A percentile compares a stretch with the other conserved stretches of the same genome.
Evolutionary conservation across 2,888 invertebrate genomes (phyloP).

Genomic region (Augiades crinisus): DNA sequence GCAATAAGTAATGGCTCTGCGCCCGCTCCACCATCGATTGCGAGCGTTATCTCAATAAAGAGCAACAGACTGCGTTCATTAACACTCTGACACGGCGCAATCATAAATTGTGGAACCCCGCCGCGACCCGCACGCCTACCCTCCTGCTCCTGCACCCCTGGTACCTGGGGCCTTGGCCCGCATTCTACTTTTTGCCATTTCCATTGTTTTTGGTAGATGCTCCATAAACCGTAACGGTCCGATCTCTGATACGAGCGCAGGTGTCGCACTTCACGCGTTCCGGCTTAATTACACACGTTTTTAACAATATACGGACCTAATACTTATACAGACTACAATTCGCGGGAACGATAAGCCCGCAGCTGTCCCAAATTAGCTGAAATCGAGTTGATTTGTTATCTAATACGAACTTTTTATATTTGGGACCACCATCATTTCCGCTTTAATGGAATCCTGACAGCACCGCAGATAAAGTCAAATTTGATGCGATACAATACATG

Average conservation of each 20-base stretch:
- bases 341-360: constrained; percentile 58
- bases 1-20: constrained; percentile 70
- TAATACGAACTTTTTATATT: constrained; percentile 38
- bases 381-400: constrained; percentile 52
- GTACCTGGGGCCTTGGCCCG: constrained; percentile 62
- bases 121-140: constrained; percentile 71
- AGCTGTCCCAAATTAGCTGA: constrained; percentile 64
- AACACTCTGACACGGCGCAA: constrained; percentile 77
- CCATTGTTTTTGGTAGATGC: constrained; percentile 74
- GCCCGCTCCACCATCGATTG: constrained; percentile 51
- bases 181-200: constrained; percentile 76
- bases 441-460: constrained; percentile 43
- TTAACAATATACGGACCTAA: constrained; percentile 50
- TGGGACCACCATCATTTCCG: constrained; percentile 46
- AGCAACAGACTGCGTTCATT: constrained; percentile 79
- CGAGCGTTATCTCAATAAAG: constrained; percentile 79
- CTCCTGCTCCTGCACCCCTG: constrained; percentile 54
- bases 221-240: constrained; percentile 72
- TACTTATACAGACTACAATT: constrained; percentile 47
- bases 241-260: constrained; percentile 73
- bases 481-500: constrained; percentile 36
- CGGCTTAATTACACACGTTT: constrained; percentile 71
- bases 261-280: constrained; percentile 74
- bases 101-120: constrained; percentile 79
- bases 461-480: constrained; percentile 41